Evolutionary conservation across 2,888 invertebrate species (phyloP), one percentile per base, ranked within the genome.

Genomic region (Melanargia galathea): DNA sequence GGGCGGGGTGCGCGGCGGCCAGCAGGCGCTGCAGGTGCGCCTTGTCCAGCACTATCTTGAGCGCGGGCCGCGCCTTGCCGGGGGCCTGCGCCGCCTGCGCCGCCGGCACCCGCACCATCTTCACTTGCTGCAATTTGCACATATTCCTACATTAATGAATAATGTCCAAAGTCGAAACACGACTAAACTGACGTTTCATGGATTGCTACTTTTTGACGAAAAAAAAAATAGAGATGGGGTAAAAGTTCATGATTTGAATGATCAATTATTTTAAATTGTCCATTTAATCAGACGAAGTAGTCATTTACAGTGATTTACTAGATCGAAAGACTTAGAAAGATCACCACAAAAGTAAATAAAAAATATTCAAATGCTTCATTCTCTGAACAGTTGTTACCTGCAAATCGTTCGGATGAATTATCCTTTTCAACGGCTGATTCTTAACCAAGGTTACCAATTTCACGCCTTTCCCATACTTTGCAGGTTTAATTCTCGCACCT

Each of bases 31-130:
- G 73, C 72, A 85, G 78, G 77, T 82, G 85, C 70, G 75, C 75
- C 70, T 85, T 84, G 77, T 91, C 88, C 78, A 89, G 81, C 73
- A 87, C 81, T 72, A 92, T 87, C 77, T 88, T 90, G 70, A 92
- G 90, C 64, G 92, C 85, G 84, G 79, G 65, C 6, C 62, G 69
- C 56, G 49, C 55, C 49, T 62, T 58, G 58, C 26, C 22, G 58
- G 22, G 22, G 46, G 56, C 16, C 54, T 48, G 51, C 43, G 52
- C 45, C 57, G 59, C 52, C 52, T 48, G 54, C 30, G 51, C 40
- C 40, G 49, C 26, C 26, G 79, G 66, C 61, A 84, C 63, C 45
- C 81, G 81, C 52, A 87, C 78, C 52, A 82, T 75, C 63, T 86
- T 84, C 56, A 86, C 78, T 72, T 82, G 76, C 72, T 70, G 67